Evolutionary conservation across 2,888 invertebrate genomes (phyloP).

Genomic region (Ormyrus pomaceus): DNA sequence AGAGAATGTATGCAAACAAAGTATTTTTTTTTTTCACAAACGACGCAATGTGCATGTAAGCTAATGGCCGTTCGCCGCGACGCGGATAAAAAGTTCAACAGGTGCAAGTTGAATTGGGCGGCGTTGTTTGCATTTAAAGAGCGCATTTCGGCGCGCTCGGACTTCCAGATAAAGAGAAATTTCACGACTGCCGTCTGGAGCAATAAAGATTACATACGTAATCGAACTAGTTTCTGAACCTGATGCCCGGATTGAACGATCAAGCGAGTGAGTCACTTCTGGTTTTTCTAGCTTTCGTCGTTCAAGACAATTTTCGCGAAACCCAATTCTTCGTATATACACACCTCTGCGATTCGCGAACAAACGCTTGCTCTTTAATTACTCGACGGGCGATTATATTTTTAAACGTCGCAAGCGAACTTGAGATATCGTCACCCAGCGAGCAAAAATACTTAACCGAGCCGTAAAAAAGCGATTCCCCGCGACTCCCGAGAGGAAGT

Average conservation of each 20-base stretch:
- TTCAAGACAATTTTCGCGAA: slow-evolving; percentile 19
- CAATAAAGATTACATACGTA: slow-evolving; percentile 40
- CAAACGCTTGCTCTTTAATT: too few relatives aligned
- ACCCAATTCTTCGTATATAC: neutral
- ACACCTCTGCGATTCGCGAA: neutral
- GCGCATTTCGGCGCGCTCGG: neutral
- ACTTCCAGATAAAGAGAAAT: slow-evolving; percentile 51
- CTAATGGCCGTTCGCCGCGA: too few relatives aligned
- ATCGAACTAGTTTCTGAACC: slow-evolving; percentile 52
- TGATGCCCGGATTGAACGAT: slow-evolving; percentile 40
- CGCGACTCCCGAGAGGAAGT: neutral
- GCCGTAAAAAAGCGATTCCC: too few relatives aligned
- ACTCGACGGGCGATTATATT: too few relatives aligned
- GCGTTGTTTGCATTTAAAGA: neutral
- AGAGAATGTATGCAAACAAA: neutral
- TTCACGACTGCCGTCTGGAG: slow-evolving; percentile 21
- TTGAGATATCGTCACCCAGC: too few relatives aligned
- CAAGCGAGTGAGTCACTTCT: slow-evolving; percentile 49
- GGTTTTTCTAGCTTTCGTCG: slow-evolving; percentile 48
- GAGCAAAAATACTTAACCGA: too few relatives aligned
- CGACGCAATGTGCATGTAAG: too few relatives aligned
- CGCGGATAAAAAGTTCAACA: neutral
- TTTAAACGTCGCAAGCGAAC: too few relatives aligned
- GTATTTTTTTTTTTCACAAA: neutral
- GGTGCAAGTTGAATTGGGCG: neutral